Base-by-base conservation (phyloP, 1,140 invertebrate species). In the Rhyacophila brunnea region DNA sequence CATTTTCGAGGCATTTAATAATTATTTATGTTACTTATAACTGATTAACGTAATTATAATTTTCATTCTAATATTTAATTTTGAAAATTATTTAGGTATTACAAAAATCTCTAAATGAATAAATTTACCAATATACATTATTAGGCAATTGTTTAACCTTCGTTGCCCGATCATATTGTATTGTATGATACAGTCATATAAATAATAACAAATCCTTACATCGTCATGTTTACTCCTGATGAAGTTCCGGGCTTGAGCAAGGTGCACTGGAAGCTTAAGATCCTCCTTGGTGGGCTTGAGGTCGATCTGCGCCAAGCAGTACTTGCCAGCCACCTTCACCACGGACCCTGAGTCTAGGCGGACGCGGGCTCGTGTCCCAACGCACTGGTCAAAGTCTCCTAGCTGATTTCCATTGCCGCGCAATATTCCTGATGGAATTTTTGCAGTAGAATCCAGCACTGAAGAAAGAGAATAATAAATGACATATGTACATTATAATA, bases 391-490 rank as follows among this genome's bases (percentile, higher is more conserved):
- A 68, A 85, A 88, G 71, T 88, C 86, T 32, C 87, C 87, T 11
- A 87, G 68, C 68, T 87, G 85, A 71, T 87, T 86, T 19, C 83
- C 78, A 69, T 88, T 87, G 55, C 87, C 87, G 52, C 83, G 80
- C 9, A 89, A 71, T 17, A 89, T 65, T 13, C 86, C 84, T 43
- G 85, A 81, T 45, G 85, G 83, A 36, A 87, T 79, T 68, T 88
- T 88, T 11, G 83, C 87, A 17, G 83, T 84, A 1, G 87, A 81
- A 71, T 89, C 87, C 54, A 86, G 70, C 86, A 89, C 85, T 87
- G 74, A 65, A 78, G 68, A 62, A 13, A 14, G 6, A 46, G 15
- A 46, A 46, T 46, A 46, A 14, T 14, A n/a, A 44, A 14, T 11
- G 14, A 44, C 6, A 7, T n/a, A 35, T 35, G 34, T 35, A 35